Evolutionary conservation across 2,888 invertebrate species (phyloP), one percentile per base, ranked within the genome.

Genomic region (Harpalus rufipes): DNA sequence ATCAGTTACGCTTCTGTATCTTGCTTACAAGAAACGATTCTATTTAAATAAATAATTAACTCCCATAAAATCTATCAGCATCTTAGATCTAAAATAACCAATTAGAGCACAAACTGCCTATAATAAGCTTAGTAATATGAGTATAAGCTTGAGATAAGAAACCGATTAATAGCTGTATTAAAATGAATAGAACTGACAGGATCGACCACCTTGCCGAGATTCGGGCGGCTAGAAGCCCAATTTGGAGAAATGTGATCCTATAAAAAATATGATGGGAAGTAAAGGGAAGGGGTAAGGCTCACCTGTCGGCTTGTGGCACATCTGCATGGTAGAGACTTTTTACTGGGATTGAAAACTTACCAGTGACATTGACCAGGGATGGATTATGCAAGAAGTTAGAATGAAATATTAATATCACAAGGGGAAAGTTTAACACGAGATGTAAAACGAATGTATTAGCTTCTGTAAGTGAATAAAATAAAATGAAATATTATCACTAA

Each of bases 121-220:
- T 81, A 81, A 81, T 81, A 81, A 81, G 81, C 68, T 81, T 81
- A 81, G 81, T 81, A 81, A 81, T 81, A 68, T 65, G 65, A 65
- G 81, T 56, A 68, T 21, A 56, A 18, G 72, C 72, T 56, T 81
- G 25, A 81, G 81, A 65, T 81, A 81, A 81, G 61, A 65, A 44
- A 32, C 81, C 81, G 81, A 81, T 81, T 68, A 81, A 81, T 81
- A 68, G 51, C 14, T 68, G 68, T 44, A 44, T 68, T 68, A 81
- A 65, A 81, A 81, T 81, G 68, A 81, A 25, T 56, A 41, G 44
- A 74, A 44, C 18, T 81, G 68, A 81, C 65, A 68, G 44, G 8
- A 44, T 8, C 18, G 72, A 51, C 44, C 44, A 41, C 18, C 44
- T 25, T 25, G 63, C 25, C 39, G 68, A 21, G 72, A 74, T 12